These are phyloP conservation scores for Plebejus melissa DNA, from an alignment of 2,888 invertebrate genomes.

Conservation along the genomic window DNA sequence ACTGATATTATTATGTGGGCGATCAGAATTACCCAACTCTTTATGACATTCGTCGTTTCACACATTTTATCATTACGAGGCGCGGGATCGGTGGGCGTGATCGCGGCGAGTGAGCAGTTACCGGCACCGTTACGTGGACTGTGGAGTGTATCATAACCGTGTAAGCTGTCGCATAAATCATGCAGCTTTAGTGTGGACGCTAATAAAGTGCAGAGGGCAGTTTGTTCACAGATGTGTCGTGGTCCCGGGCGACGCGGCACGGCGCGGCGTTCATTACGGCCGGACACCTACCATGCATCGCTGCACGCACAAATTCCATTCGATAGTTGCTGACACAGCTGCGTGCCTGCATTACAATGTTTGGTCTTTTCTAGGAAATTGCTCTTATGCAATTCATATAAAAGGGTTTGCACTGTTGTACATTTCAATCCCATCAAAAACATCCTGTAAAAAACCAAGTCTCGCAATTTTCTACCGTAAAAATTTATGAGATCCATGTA, in stretches of 20 bases:
- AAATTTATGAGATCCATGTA: too few relatives aligned
- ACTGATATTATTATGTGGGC: constrained; percentile 17
- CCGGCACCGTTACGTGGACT: constrained; percentile 21
- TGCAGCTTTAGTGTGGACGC: constrained; percentile 10
- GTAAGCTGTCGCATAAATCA: constrained; percentile 25
- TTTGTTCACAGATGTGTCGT: constrained; percentile 33
- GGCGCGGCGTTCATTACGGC: constrained; percentile 58
- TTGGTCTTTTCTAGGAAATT: constrained; percentile 55
- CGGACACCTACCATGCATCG: constrained; percentile 69
- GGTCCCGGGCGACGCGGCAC: constrained; percentile 31
- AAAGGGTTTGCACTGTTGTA: neutral
- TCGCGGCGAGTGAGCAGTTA: constrained; percentile 4
- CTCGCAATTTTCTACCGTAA: too few relatives aligned
- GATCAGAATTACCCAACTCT: constrained; percentile 21
- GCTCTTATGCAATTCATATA: constrained; percentile 40
- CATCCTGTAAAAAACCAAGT: neutral
- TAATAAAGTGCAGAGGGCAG: constrained; percentile 26
- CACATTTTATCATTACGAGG: constrained; percentile 12
- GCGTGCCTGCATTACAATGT: constrained; percentile 43
- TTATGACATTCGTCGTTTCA: constrained; percentile 25
- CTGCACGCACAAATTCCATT: constrained; percentile 70
- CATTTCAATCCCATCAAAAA: neutral
- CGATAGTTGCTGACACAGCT: constrained; percentile 64
- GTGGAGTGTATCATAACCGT: constrained; percentile 22
- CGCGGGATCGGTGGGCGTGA: constrained; percentile 25